A percentile compares a stretch with the other conserved stretches of the same genome.
phyloP scores from a whole-genome alignment of 2,888 invertebrate species.

The Mesoligia furuncula region DNA sequence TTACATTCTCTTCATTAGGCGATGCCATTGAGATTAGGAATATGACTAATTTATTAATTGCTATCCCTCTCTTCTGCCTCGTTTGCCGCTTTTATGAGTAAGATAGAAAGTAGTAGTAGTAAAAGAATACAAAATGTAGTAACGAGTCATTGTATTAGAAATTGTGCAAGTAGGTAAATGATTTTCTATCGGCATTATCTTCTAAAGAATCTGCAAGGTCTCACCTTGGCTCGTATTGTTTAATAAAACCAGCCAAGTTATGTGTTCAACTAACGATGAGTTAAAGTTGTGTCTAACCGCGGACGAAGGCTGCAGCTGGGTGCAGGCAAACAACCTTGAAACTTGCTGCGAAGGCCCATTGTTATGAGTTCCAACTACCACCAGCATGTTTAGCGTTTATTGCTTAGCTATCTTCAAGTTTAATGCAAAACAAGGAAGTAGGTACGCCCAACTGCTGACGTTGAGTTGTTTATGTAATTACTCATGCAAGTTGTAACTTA shows the following conservation, averaged over 20 bases:
- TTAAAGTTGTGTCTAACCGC: slow-evolving; percentile 64
- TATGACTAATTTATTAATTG: slow-evolving; percentile 42
- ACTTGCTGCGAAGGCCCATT: slow-evolving; percentile 66
- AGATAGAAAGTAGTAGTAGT: neutral
- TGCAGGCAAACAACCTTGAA: slow-evolving; percentile 71
- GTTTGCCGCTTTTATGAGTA: slow-evolving; percentile 19
- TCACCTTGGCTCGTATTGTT: slow-evolving; percentile 57
- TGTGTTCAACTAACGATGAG: slow-evolving; percentile 57
- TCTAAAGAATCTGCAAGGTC: slow-evolving; percentile 41
- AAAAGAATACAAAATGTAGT: neutral
- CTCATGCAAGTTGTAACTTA: slow-evolving; percentile 52
- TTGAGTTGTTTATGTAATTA: slow-evolving; percentile 55
- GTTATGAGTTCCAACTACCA: slow-evolving; percentile 63
- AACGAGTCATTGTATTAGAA: neutral
- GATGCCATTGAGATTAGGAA: slow-evolving; percentile 41
- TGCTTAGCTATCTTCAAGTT: slow-evolving; percentile 55
- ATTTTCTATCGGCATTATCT: slow-evolving; percentile 18
- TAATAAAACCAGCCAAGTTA: slow-evolving; percentile 56
- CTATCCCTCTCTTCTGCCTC: slow-evolving; percentile 2
- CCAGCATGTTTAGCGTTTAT: slow-evolving; percentile 56
- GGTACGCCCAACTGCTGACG: slow-evolving; percentile 33
- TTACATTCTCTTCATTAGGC: slow-evolving; percentile 48
- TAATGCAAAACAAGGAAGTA: slow-evolving; percentile 41
- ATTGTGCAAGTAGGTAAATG: neutral
- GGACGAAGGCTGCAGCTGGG: slow-evolving; percentile 66